Percentiles rank a stretch among this genome's conserved stretches.
These are phyloP conservation scores for Spheniscus humboldti DNA, from an alignment of 2,797 vertebrate genomes.

Conservation along the genomic window DNA sequence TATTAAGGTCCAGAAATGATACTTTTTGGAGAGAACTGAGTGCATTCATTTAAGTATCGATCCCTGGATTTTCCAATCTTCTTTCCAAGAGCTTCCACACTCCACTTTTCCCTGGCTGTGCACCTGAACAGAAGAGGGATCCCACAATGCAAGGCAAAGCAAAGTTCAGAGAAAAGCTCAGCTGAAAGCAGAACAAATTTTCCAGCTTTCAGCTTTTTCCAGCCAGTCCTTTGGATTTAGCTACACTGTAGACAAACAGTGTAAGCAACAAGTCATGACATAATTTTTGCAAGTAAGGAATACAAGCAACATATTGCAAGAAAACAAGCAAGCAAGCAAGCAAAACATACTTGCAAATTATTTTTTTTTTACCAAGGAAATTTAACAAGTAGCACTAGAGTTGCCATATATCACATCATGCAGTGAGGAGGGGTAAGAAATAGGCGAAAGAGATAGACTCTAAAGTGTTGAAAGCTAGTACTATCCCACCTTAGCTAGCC, in stretches of 20 bases:
- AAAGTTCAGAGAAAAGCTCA: neutral
- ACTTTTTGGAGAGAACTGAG: fast-evolving
- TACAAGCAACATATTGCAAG: neutral
- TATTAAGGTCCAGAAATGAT: neutral
- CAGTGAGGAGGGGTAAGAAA: neutral
- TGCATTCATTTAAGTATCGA: neutral
- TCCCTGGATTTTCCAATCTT: neutral
- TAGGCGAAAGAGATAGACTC: neutral
- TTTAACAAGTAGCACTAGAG: neutral
- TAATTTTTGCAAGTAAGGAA: neutral
- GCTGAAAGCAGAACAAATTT: neutral
- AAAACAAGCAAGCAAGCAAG: neutral
- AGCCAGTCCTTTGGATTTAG: neutral
- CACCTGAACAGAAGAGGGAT: neutral
- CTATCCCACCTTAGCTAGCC: neutral
- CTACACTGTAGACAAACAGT: neutral
- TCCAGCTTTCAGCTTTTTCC: neutral
- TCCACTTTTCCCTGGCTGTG: neutral
- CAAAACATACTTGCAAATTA: neutral
- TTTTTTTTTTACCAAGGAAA: neutral
- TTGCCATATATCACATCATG: neutral
- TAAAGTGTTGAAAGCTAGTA: neutral
- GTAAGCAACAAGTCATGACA: neutral
- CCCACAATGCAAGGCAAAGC: neutral
- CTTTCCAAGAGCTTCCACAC: neutral